phyloP scores from a whole-genome alignment of 2,797 vertebrate species.

The Cossypha heuglini region DNA sequence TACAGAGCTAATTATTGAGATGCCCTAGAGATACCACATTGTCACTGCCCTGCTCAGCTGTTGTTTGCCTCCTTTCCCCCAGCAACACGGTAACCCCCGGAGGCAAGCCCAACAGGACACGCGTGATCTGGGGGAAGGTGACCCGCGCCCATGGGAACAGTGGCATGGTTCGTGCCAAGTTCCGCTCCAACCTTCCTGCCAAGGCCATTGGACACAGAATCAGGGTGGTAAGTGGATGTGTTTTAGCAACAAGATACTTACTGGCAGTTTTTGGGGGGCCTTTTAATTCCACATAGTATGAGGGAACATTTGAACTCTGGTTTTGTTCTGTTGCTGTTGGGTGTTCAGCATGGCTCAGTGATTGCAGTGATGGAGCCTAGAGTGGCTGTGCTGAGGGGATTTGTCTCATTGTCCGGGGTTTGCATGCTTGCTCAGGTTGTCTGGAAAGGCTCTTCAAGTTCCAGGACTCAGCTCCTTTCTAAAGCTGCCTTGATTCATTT shows the following conservation, averaged over 20 bases:
- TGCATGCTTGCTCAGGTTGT: not conserved
- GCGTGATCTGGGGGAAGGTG: constrained; percentile 98
- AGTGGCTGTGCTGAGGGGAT: not conserved
- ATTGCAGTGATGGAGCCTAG: not conserved
- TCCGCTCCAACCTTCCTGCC: constrained; percentile 93
- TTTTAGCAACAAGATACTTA: not conserved
- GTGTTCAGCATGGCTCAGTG: fast-evolving
- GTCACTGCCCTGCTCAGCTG: not conserved
- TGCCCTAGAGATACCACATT: not conserved
- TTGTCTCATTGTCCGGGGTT: fast-evolving
- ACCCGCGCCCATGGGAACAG: constrained; percentile 93
- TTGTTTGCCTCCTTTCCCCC: not conserved
- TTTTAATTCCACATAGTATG: not conserved
- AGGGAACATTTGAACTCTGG: not conserved
- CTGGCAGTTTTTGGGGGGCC: fast-evolving
- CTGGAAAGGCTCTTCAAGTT: not conserved
- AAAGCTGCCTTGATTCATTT: not conserved
- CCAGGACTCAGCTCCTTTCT: not conserved
- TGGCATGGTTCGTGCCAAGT: constrained; percentile 97
- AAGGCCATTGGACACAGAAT: constrained; percentile 96
- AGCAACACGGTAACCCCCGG: constrained; percentile 95
- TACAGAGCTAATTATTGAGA: not conserved
- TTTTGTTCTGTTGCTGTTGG: not conserved
- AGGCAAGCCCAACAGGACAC: constrained; percentile 94
- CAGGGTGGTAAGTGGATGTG: constrained; percentile 84